Conservation (phyloP, 2,888 invertebrate species). For the Pristionchus arcanus region DNA sequence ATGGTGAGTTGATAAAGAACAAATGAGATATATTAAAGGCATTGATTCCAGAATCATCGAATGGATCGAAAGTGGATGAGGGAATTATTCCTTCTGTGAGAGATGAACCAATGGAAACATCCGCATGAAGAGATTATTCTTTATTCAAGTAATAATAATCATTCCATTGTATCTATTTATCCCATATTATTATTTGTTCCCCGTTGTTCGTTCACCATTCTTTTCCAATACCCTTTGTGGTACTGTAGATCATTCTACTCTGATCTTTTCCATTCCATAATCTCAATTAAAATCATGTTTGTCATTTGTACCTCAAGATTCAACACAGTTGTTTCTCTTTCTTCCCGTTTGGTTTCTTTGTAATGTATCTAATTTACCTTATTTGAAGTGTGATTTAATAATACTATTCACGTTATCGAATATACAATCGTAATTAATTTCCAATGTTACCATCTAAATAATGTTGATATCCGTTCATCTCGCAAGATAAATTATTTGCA, state of each 20-base stretch:
- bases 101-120: constrained; percentile 19
- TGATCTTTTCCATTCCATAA: constrained; percentile 4
- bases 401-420: background rate
- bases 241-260: constrained; percentile 12
- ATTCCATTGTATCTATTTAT: background rate
- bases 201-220: background rate
- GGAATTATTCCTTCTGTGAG: background rate
- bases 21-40: background rate
- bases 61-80: constrained; percentile 16
- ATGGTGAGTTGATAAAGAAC: background rate
- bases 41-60: constrained; percentile 15
- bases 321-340: constrained; percentile 3
- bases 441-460: background rate
- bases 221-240: background rate
- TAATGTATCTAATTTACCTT: constrained; percentile 21
- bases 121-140: background rate
- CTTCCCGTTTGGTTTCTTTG: background rate
- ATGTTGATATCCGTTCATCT: background rate
- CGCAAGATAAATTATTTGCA: constrained; percentile 2
- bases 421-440: background rate
- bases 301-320: constrained; percentile 36
- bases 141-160: background rate
- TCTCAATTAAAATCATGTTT: background rate
- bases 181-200: background rate
- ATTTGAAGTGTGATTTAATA: background rate